These are phyloP conservation scores for Tetrax tetrax DNA, from an alignment of 2,113 vertebrate genomes.

Conservation along the genomic window DNA sequence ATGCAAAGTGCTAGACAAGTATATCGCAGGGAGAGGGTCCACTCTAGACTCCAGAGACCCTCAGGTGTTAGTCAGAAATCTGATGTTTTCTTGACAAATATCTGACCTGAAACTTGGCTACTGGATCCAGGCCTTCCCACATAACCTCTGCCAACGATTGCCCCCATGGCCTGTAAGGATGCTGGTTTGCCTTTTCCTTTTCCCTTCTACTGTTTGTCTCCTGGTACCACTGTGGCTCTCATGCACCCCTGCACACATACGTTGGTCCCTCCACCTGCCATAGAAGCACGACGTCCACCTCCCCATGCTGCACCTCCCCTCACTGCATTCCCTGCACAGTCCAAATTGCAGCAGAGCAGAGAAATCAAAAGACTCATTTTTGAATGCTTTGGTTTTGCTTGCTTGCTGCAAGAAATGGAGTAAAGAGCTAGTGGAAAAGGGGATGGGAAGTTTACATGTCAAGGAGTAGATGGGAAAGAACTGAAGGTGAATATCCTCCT, in stretches of 20 bases:
- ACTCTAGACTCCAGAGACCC: not conserved
- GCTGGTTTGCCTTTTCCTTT: not conserved
- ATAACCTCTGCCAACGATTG: not conserved
- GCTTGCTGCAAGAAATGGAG: not conserved
- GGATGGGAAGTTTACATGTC: not conserved
- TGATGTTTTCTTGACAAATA: not conserved
- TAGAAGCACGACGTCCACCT: not conserved
- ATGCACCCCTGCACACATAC: not conserved
- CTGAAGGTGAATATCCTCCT: not conserved
- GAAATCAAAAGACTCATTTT: not conserved
- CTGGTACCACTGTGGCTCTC: not conserved
- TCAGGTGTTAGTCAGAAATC: not conserved
- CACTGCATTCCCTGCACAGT: not conserved
- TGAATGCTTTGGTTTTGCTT: not conserved
- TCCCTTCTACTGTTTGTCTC: not conserved
- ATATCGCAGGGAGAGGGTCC: not conserved
- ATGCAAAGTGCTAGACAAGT: not conserved
- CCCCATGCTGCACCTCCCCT: not conserved
- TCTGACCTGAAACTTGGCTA: not conserved
- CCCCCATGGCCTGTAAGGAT: not conserved
- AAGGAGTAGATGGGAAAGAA: not conserved
- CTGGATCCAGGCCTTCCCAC: not conserved
- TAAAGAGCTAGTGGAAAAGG: not conserved
- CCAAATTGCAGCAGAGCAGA: not conserved
- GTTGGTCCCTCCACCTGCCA: not conserved